Evolutionary conservation across 1,140 invertebrate species (phyloP), one percentile per base, ranked within the genome.

Genomic region (Cryptotermes secundus): DNA sequence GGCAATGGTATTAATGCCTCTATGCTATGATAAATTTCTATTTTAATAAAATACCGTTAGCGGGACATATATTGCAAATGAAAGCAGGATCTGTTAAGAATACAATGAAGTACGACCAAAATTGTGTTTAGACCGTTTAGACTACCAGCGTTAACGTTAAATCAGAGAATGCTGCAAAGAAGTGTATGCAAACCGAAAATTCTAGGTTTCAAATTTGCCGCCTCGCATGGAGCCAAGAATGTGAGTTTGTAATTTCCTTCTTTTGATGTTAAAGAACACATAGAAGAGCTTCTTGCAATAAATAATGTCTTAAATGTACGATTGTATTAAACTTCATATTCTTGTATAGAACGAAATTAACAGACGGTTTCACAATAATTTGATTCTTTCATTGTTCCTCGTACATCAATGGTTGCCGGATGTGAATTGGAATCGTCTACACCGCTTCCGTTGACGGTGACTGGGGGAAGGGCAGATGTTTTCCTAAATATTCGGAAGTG

Each of bases 351-450:
- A 72, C 16, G 14, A 72, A 72, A 31, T 31, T 72, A 31, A 10
- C 26, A 31, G 59, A 72, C n/a, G n/a, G 7, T 72, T 72, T 72
- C 31, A n/a, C 26, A 31, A 72, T 72, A 72, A 19, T 26, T 72
- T 26, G n/a, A 72, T 72, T 31, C 59, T 72, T 72, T 72, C 59
- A 6, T 72, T 72, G 53, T 22, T 59, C 31, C 0, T 72, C 59
- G 26, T 72, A 72, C 59, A 72, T 72, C 26, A 72, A 72, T 72
- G 59, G 59, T 82, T 82, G 45, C 38, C 81, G 81, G 35, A 82
- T 82, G 42, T 82, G 38, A 45, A 82, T 53, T 82, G 81, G 81
- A 82, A 82, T 82, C 81, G 81, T 82, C 81, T 38, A 82, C 38
- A 82, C 81, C 53, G 45, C 42, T 82, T 82, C 81, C 81, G 81